phyloP scores from a whole-genome alignment of 2,888 invertebrate genomes.

The Pristionchus mayeri region DNA sequence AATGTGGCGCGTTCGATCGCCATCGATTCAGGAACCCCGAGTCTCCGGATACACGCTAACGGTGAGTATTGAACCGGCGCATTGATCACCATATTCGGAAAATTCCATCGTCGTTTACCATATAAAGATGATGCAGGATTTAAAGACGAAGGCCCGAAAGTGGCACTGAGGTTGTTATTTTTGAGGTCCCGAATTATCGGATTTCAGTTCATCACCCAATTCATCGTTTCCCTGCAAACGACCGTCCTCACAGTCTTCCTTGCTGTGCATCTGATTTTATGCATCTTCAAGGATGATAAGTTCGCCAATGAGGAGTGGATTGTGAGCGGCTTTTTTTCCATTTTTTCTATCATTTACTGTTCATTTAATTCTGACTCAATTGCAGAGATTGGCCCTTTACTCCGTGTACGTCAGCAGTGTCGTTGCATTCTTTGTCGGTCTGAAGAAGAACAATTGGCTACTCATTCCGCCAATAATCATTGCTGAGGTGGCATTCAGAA shows the following conservation, averaged over 20 bases:
- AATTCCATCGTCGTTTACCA: too few relatives aligned
- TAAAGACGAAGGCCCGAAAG: too few relatives aligned
- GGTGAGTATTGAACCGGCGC: not conserved
- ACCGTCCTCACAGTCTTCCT: not conserved
- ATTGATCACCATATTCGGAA: too few relatives aligned
- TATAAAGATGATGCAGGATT: too few relatives aligned
- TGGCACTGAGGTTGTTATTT: too few relatives aligned
- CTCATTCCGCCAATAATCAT: not conserved
- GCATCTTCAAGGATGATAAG: not conserved
- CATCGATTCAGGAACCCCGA: not conserved
- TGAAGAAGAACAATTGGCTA: not conserved
- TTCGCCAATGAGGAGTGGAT: not conserved
- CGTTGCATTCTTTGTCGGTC: not conserved
- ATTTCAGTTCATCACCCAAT: not conserved
- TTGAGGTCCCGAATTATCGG: not conserved
- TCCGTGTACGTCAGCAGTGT: not conserved
- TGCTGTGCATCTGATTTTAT: not conserved
- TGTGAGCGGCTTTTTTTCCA: too few relatives aligned
- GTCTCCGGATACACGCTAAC: constrained; percentile 5
- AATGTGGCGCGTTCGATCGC: constrained; percentile 15
- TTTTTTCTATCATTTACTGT: too few relatives aligned
- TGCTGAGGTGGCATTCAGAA: not conserved
- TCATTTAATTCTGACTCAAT: not conserved
- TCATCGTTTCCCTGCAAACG: not conserved
- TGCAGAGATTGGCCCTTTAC: not conserved